Percentiles rank a stretch among this genome's conserved stretches.
phyloP scores from a whole-genome alignment of 1,140 invertebrate species.

The Galendromus occidentalis region DNA sequence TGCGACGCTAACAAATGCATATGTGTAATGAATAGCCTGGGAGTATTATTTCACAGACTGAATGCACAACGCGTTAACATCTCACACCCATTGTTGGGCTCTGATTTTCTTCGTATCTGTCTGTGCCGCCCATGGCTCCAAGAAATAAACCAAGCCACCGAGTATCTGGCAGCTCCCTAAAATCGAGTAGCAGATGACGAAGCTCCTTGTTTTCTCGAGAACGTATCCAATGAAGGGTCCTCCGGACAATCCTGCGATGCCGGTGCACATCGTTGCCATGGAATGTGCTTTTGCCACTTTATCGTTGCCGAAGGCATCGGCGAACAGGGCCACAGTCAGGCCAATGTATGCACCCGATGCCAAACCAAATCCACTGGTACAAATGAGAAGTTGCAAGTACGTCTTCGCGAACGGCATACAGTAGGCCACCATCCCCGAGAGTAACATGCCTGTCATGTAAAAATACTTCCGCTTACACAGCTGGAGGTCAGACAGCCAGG shows the following conservation, averaged over 20 bases:
- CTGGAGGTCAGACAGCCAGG: constrained; percentile 19
- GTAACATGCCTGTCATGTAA: constrained; percentile 18
- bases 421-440: constrained; percentile 17
- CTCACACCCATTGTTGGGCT: neutral
- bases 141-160: constrained; percentile 16
- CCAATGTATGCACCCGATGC: constrained; percentile 19
- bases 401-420: constrained; percentile 16
- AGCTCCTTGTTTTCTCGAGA: constrained; percentile 18
- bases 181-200: constrained; percentile 16
- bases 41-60: no score
- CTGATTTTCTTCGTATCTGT: constrained; percentile 10
- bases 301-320: constrained; percentile 17
- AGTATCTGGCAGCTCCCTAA: constrained; percentile 15
- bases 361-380: constrained; percentile 17
- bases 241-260: neutral
- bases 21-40: no score
- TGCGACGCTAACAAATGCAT: no score
- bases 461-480: constrained; percentile 19
- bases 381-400: constrained; percentile 14
- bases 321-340: constrained; percentile 18
- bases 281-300: constrained; percentile 7
- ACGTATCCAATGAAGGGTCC: constrained; percentile 17
- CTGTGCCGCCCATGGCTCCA: constrained; percentile 16
- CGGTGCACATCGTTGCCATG: constrained; percentile 9
- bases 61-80: no score